Evolutionary conservation across 2,888 invertebrate genomes (phyloP), one percentile per base, ranked within the genome.

Genomic region (Nomada flava): DNA sequence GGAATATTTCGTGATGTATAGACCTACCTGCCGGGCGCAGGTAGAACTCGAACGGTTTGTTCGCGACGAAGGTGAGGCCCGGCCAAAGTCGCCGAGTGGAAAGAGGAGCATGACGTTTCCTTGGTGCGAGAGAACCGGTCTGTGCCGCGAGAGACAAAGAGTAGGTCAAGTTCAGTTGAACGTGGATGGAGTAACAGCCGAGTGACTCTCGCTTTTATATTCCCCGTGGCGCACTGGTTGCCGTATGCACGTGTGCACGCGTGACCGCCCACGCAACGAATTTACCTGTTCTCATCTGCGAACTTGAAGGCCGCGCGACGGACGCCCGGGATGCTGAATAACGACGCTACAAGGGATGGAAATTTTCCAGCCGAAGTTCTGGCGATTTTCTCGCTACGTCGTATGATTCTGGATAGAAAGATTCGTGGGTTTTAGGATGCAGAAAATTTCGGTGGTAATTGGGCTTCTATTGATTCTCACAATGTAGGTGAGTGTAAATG

Each of bases 111-210:
- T 52, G 44, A 55, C 29, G 70, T 52, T 57, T 64, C 52, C 76
- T 75, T 47, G 78, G 68, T 55, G 62, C 29, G 63, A 82, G 74
- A 63, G 80, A 65, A 62, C 23, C 60, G 26, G 53, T 44, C 20
- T 76, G 72, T 69, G 71, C 82, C 82, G 76, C 82, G 82, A 72
- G 82, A 73, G 82, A 87, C 86, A 80, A 87, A 89, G 86, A 91
- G 90, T 90, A 78, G 91, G 91, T 91, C 91, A 91, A 91, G 91
- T 91, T 91, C 88, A 90, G 76, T 76, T 74, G 85, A 86, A 90
- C 87, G 86, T 88, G 88, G 84, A 85, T 85, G 84, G 85, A 88
- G 86, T 87, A 89, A 84, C 73, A 85, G 85, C 60, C 52, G 60
- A 80, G 77, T 81, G 83, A 89, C 89, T 89, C 86, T 89, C 81